Conservation (phyloP, 92 coral and sea anemone species). For the Actinernus sp. region DNA sequence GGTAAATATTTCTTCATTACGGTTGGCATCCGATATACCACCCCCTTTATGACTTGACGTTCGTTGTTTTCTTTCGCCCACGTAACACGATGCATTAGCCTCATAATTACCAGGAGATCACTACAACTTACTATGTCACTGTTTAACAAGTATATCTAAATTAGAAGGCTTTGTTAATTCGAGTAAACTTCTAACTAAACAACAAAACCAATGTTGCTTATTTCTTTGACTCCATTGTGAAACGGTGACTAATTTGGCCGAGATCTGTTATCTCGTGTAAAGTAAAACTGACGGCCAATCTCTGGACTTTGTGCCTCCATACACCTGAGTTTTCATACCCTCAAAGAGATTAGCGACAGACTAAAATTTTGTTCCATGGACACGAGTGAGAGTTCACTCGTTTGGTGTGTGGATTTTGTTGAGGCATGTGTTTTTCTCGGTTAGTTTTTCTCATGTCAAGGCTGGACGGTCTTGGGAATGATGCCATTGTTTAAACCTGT, state of each 20-base stretch:
- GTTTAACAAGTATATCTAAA: constrained; percentile 8
- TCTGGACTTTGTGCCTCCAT: too few species aligned
- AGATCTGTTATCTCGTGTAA: not conserved
- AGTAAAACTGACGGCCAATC: too few species aligned
- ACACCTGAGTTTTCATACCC: not conserved
- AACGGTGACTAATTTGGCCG: too few species aligned
- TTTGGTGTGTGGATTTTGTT: too few species aligned
- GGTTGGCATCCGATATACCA: too few species aligned
- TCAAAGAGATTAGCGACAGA: constrained; percentile 1
- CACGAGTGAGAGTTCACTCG: too few species aligned
- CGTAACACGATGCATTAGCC: not conserved
- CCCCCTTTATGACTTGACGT: too few species aligned
- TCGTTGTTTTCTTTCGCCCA: constrained; percentile 3
- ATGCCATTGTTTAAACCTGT: too few species aligned
- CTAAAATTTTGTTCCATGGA: not conserved
- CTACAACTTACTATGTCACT: constrained; percentile 2
- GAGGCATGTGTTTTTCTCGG: too few species aligned
- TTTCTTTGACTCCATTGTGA: constrained; percentile 1
- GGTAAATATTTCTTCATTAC: too few species aligned
- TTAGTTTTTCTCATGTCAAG: too few species aligned
- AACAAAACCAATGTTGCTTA: constrained; percentile 18
- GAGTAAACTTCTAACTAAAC: constrained; percentile 26
- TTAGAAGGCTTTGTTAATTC: constrained; percentile 12
- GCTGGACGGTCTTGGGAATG: constrained; percentile 24
- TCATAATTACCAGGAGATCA: constrained; percentile 15